These are phyloP conservation scores for Xyrichtys novacula DNA, from an alignment of 2,797 vertebrate genomes.

Conservation along the genomic window DNA sequence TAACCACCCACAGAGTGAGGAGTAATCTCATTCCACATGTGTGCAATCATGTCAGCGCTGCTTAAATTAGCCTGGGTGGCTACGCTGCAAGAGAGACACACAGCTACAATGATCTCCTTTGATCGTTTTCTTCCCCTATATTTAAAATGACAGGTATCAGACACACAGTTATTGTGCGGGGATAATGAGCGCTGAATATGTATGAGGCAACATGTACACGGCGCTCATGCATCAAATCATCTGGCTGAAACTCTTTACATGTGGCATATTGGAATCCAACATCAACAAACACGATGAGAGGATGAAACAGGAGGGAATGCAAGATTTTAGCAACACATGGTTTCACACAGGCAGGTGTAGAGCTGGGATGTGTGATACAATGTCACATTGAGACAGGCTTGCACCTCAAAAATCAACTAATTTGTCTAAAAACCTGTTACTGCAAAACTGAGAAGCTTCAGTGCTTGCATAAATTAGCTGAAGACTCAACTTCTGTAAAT, in stretches of 20 bases:
- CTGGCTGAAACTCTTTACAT: slow-evolving; percentile 29
- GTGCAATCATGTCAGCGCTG: slow-evolving; percentile 47
- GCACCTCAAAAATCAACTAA: slow-evolving; percentile 27
- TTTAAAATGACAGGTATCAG: slow-evolving; percentile 63
- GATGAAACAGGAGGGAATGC: slow-evolving; percentile 20
- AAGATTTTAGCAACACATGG: slow-evolving; percentile 15
- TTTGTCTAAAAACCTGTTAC: slow-evolving; percentile 40
- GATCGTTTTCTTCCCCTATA: slow-evolving; percentile 48
- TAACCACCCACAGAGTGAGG: slow-evolving; percentile 57
- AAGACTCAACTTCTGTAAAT: slow-evolving; percentile 2
- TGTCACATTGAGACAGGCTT: slow-evolving; percentile 27
- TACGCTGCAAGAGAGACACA: slow-evolving; percentile 58
- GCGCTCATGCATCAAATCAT: slow-evolving; percentile 35
- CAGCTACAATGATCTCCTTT: slow-evolving; percentile 56
- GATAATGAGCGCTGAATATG: slow-evolving; percentile 68
- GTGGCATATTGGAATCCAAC: slow-evolving; percentile 20
- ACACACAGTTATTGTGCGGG: slow-evolving; percentile 47
- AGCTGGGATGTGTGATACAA: slow-evolving; percentile 33
- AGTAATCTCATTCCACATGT: slow-evolving; percentile 60
- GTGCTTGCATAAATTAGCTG: slow-evolving; percentile 20
- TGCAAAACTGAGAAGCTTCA: slow-evolving; percentile 16
- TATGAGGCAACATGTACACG: slow-evolving; percentile 50
- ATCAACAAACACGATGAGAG: neutral
- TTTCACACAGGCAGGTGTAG: slow-evolving; percentile 47
- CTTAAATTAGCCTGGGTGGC: slow-evolving; percentile 67